Evolutionary conservation across 2,797 vertebrate genomes (phyloP).

Genomic region (Loriculus beryllinus): DNA sequence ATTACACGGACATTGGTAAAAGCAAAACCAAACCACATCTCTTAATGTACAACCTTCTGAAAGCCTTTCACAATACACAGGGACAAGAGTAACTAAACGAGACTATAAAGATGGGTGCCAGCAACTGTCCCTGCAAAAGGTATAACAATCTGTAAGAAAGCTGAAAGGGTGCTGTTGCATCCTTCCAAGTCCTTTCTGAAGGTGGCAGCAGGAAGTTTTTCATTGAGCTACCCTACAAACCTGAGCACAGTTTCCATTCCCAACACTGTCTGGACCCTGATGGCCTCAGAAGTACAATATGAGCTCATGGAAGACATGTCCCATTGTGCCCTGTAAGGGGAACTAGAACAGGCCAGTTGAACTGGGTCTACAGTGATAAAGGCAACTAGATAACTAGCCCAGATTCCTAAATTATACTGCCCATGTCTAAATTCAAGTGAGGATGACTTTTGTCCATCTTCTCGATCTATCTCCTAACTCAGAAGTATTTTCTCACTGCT

Average conservation of each 20-base stretch:
- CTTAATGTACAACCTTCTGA: rapidly evolving
- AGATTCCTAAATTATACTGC: not conserved
- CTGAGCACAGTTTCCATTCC: not conserved
- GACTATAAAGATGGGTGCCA: not conserved
- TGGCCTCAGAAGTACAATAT: not conserved
- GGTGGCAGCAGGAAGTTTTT: not conserved
- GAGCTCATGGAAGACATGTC: not conserved
- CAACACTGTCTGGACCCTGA: not conserved
- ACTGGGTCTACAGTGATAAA: not conserved
- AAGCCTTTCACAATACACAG: not conserved
- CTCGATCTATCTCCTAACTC: rapidly evolving
- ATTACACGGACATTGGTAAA: not conserved
- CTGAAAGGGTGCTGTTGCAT: not conserved
- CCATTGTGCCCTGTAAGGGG: rapidly evolving
- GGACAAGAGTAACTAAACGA: rapidly evolving
- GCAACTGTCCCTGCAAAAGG: not conserved
- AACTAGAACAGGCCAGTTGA: not conserved
- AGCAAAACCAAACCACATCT: not conserved
- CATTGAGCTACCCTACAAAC: not conserved
- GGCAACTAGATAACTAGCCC: not conserved
- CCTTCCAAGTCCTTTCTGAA: not conserved
- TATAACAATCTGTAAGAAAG: rapidly evolving
- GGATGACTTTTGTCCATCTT: not conserved
- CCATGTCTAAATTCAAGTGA: not conserved
- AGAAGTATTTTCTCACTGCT: not conserved